Evolutionary conservation across 2,888 invertebrate species (phyloP).

Genomic region (Rhodophaea formosa): DNA sequence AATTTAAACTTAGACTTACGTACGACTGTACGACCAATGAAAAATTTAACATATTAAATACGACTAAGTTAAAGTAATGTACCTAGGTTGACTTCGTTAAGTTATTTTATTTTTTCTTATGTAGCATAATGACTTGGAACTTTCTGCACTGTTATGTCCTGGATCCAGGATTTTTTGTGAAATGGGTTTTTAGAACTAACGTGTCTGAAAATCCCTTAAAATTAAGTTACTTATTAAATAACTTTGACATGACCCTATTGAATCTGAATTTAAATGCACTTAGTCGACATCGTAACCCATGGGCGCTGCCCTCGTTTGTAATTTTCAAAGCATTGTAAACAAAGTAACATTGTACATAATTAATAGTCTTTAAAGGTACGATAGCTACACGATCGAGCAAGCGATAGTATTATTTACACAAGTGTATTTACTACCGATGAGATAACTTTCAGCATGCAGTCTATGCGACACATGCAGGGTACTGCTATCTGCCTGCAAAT

Average conservation of each 20-base stretch:
- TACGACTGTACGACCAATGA: too few relatives aligned
- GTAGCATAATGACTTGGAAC: too few relatives aligned
- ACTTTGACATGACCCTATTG: background rate
- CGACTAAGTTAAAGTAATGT: too few relatives aligned
- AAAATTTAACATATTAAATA: too few relatives aligned
- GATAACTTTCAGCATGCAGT: background rate
- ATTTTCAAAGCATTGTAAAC: slow-evolving; percentile 14
- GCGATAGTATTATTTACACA: background rate
- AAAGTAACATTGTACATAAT: slow-evolving; percentile 15
- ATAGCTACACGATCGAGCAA: background rate
- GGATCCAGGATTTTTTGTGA: too few relatives aligned
- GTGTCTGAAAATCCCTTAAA: too few relatives aligned
- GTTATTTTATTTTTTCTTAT: too few relatives aligned
- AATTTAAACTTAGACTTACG: too few relatives aligned
- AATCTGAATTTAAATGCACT: background rate
- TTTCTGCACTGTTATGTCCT: too few relatives aligned
- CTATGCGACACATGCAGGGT: background rate
- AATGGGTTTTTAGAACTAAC: too few relatives aligned
- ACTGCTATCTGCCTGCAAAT: background rate
- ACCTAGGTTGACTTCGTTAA: too few relatives aligned
- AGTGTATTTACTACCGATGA: background rate
- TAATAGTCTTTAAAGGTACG: slow-evolving; percentile 20
- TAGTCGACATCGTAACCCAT: background rate
- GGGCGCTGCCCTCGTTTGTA: background rate
- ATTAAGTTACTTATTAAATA: background rate